phyloP scores from a whole-genome alignment of 2,888 invertebrate species.

The Pachycephus smyrnensis region DNA sequence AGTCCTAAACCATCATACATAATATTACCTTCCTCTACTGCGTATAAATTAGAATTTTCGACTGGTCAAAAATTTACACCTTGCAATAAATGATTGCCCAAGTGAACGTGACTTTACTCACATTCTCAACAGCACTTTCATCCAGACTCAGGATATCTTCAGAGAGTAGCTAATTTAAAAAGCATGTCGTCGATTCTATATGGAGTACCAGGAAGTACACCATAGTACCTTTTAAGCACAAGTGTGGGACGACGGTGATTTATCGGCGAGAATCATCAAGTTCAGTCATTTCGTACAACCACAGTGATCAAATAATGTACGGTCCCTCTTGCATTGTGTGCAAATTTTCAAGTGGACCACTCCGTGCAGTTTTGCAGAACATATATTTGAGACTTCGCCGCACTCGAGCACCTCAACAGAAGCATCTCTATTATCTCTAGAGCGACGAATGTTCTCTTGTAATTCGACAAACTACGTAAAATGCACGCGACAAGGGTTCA shows the following conservation, averaged over 20 bases:
- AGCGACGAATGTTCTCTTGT: no score
- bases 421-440: no score
- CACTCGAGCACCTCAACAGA: no score
- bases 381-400: no score
- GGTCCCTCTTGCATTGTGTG: no score
- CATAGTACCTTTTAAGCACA: background rate
- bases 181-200: background rate
- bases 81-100: background rate
- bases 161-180: background rate
- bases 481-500: no score
- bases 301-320: no score
- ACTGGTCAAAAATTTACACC: background rate
- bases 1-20: constrained; percentile 48
- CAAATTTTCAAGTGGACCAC: no score
- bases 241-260: background rate
- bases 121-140: background rate
- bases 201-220: constrained; percentile 3
- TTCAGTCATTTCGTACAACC: no score
- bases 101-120: background rate
- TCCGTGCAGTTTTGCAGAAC: no score
- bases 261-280: background rate
- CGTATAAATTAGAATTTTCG: background rate
- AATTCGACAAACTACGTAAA: no score
- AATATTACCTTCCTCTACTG: background rate
- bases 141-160: no score